Evolutionary conservation across 1,140 invertebrate genomes (phyloP), one percentile per base, ranked within the genome.

Genomic region (Archivesica marissinica): DNA sequence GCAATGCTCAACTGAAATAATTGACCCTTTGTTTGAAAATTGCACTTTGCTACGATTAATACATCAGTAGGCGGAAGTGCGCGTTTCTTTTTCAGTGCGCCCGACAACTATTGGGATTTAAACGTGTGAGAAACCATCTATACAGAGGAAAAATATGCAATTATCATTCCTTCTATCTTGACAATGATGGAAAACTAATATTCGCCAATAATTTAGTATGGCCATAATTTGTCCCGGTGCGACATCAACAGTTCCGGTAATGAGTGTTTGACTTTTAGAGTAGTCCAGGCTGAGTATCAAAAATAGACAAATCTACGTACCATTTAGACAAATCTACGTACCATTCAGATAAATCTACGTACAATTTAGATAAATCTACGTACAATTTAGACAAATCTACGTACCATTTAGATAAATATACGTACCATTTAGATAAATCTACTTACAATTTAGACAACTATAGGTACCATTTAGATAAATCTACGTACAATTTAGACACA

Each of bases 101-200:
- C 28, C 41, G 23, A 33, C 44, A 50, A 61, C 80, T 74, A 44
- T 44, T 35, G 80, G 80, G 80, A 75, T 38, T 44, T 23, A 28
- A 59, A 72, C 52, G 80, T 83, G 80, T 56, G 50, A 74, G 33
- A 50, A 39, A 47, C 80, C 80, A 83, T 83, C 80, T 72, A 47
- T 47, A 20, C 68, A 15, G 64, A 59, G n/a, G 54, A 75, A 75
- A n/a, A 83, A 75, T 83, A 70, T 61, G 80, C 80, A 83, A 83
- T 83, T 83, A 83, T 83, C 47, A 83, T 61, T 74, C 28, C 70
- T 59, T 6, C 20, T n/a, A 47, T 74, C 25, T 20, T 83, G 80
- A 75, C 80, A 83, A 59, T 35, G 80, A 83, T 83, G 80, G 80
- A 83, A 83, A 83, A 83, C 68, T 83, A 83, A 83, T 83, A 83